Evolutionary conservation across 2,888 invertebrate genomes (phyloP).

Genomic region (Chydorus sphaericus): DNA sequence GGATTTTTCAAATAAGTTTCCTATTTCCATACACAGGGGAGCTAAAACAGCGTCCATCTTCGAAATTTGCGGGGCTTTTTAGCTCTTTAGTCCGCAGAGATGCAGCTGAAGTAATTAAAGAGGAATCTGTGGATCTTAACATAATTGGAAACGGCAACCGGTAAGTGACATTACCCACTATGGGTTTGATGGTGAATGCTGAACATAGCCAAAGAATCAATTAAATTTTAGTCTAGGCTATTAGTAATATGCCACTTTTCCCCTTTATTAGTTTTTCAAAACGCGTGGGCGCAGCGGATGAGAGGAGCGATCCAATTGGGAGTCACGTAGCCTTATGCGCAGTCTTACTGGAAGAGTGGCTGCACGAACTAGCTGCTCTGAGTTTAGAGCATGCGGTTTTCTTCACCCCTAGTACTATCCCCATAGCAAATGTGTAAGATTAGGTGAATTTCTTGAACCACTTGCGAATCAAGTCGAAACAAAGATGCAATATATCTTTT

Average conservation of each 20-base stretch:
- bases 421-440: not conserved
- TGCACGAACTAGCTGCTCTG: slow-evolving; percentile 85
- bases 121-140: not conserved
- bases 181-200: no score
- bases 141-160: not conserved
- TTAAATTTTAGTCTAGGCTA: not conserved
- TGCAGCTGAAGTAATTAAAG: not conserved
- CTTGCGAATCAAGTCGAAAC: no score
- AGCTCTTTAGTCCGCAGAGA: not conserved
- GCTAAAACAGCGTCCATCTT: not conserved
- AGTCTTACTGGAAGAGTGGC: slow-evolving; percentile 84
- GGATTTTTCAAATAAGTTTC: not conserved
- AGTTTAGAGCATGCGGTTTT: slow-evolving; percentile 73
- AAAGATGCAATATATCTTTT: no score
- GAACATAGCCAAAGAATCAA: not conserved
- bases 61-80: not conserved
- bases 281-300: not conserved
- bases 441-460: no score
- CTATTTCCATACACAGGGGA: no score
- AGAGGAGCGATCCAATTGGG: slow-evolving; percentile 4
- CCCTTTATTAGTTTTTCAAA: slow-evolving; percentile 3
- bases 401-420: not conserved
- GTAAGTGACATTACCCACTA: no score
- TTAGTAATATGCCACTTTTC: not conserved
- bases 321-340: slow-evolving; percentile 60